Evolutionary conservation across 2,888 invertebrate genomes (phyloP), one percentile per base, ranked within the genome.

Genomic region (Agonopterix heracliana): DNA sequence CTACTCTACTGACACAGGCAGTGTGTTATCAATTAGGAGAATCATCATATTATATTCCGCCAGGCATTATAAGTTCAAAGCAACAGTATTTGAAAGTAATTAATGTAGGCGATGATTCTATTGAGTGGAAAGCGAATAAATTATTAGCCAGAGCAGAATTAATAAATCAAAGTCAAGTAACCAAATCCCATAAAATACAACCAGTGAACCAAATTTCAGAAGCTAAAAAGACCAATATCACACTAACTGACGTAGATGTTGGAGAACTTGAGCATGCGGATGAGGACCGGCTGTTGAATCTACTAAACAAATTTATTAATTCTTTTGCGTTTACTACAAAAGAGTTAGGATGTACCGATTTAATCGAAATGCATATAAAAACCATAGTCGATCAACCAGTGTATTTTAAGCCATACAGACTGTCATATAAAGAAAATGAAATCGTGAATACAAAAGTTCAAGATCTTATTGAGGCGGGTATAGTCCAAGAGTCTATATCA

Each of bases 351-450:
- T 9, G 5, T 3, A 45, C 45, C 5, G n/a, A 45, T 36, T 11
- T 9, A 14, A 45, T 45, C 1, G 38, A 45, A 26, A 41, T 50
- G 45, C 10, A 47, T 7, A 50, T 50, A 3, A 11, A 44, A 41
- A n/a, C 46, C n/a, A 41, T 34, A 9, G 9, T 35, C 2, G 43
- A 50, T 26, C 46, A 47, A 43, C 50, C 50, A 1, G 47, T 50
- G 10, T 46, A 13, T 34, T 40, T 35, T 41, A n/a, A 42, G 26
- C 50, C 50, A 1, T 50, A 50, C n/a, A 44, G 50, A 17, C 13
- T 50, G 3, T 47, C 50, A 1, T n/a, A 36, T 0, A 10, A 46
- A 1, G 50, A 50, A 13, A 34, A 26, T 10, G 34, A 11, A 8
- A 35, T 46, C 1, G 50, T 50, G 2, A 40, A 45, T 1, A 45